phyloP scores from a whole-genome alignment of 2,113 vertebrate genomes.

The Phylloscopus trochilus region DNA sequence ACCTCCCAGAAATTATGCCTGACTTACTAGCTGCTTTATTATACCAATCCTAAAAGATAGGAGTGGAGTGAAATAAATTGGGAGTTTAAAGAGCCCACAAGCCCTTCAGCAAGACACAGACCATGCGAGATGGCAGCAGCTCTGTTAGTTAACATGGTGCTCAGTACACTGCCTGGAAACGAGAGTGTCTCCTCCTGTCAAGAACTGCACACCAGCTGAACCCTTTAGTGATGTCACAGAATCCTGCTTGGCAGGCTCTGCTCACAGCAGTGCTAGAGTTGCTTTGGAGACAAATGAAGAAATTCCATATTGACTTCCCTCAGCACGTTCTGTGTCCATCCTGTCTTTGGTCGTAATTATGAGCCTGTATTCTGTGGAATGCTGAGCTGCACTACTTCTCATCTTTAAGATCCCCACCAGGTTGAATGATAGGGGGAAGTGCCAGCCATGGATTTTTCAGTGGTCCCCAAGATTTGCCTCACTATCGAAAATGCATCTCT shows the following conservation, averaged over 20 bases:
- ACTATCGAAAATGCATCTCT: neutral
- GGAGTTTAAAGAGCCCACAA: neutral
- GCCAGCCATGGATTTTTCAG: neutral
- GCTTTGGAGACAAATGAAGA: neutral
- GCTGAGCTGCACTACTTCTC: neutral
- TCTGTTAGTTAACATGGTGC: neutral
- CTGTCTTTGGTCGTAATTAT: neutral
- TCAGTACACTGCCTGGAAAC: neutral
- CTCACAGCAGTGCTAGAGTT: neutral
- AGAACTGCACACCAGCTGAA: neutral
- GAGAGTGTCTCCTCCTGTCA: neutral
- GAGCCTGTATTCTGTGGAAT: neutral
- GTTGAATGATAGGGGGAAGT: neutral
- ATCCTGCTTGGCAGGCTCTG: neutral
- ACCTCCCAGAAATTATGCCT: neutral
- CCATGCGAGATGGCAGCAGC: neutral
- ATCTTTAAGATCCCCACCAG: neutral
- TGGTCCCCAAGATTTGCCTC: neutral
- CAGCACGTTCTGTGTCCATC: neutral
- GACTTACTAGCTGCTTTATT: constrained; percentile 4
- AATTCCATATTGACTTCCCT: neutral
- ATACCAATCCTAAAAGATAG: neutral
- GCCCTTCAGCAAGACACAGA: neutral
- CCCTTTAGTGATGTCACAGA: neutral
- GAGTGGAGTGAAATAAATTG: neutral